Conservation (phyloP, 92 coral and sea anemone genomes). For the Parazoanthus atlanticus region DNA sequence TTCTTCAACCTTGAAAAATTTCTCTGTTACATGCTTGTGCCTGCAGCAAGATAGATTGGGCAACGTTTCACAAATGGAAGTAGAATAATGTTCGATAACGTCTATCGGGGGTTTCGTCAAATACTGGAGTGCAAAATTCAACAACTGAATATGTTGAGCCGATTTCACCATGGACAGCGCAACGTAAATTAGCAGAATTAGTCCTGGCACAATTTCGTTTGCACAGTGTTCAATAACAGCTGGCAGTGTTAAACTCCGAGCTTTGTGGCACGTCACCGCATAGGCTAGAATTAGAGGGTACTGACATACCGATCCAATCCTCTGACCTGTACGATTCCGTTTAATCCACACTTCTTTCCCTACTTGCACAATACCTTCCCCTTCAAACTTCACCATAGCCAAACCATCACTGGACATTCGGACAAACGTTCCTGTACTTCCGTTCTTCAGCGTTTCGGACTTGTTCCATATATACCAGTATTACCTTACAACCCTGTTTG, state of each 20-base stretch:
- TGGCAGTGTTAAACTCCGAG: slow-evolving; percentile 34
- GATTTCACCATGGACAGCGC: slow-evolving; percentile 39
- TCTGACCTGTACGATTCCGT: slow-evolving; percentile 10
- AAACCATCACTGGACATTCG: not conserved
- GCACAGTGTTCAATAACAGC: slow-evolving; percentile 41
- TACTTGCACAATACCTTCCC: not conserved
- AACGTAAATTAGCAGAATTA: slow-evolving; percentile 37
- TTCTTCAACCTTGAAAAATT: slow-evolving; percentile 12
- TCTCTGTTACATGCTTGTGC: not conserved
- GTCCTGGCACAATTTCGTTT: slow-evolving; percentile 42
- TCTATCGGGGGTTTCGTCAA: slow-evolving; percentile 37
- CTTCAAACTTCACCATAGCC: slow-evolving; percentile 10
- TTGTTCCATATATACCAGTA: slow-evolving; percentile 3
- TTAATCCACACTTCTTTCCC: slow-evolving; percentile 36
- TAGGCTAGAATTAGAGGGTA: too few species aligned
- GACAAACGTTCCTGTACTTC: not conserved
- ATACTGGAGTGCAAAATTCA: slow-evolving; percentile 26
- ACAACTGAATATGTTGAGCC: slow-evolving; percentile 19
- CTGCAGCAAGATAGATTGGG: slow-evolving; percentile 37
- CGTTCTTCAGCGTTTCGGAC: not conserved
- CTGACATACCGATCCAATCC: too few species aligned
- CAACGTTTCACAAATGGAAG: slow-evolving; percentile 1
- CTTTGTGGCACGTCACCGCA: slow-evolving; percentile 50
- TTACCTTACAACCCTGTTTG: too few species aligned
- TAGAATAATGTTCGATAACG: slow-evolving; percentile 20